These are phyloP conservation scores for Semnornis frantzii DNA, from an alignment of 2,113 vertebrate genomes.

Conservation along the genomic window DNA sequence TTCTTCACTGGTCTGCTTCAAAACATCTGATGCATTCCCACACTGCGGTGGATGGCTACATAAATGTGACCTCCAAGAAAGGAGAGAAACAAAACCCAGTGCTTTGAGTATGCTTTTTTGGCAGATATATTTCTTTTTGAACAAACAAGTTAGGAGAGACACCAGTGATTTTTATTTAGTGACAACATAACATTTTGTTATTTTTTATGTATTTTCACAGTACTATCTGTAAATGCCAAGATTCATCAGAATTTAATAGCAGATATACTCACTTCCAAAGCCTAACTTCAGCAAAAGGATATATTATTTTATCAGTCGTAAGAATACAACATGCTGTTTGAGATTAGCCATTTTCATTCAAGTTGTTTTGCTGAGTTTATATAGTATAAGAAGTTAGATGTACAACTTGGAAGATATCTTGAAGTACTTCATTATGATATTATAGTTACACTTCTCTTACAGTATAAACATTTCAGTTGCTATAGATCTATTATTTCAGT, in stretches of 20 bases:
- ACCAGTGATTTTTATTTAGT: too few relatives aligned
- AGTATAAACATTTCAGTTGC: neutral
- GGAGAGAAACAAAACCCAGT: neutral
- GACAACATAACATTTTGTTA: neutral
- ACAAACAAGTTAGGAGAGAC: neutral
- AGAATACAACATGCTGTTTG: neutral
- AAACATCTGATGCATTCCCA: constrained; percentile 68
- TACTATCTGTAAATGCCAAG: neutral
- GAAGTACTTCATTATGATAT: neutral
- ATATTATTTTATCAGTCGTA: neutral
- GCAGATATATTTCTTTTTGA: neutral
- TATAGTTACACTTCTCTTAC: neutral
- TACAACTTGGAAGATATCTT: neutral
- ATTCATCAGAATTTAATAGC: neutral
- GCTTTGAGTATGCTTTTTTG: neutral
- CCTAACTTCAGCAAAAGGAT: neutral
- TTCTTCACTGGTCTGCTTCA: constrained; percentile 66
- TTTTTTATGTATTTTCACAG: neutral
- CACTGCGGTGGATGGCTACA: constrained; percentile 28
- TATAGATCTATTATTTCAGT: neutral
- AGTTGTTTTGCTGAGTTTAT: neutral
- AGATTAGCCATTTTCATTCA: neutral
- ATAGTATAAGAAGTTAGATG: neutral
- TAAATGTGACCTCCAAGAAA: constrained; percentile 72
- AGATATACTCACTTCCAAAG: neutral